These are phyloP conservation scores for Tetranychus cinnabarinus DNA, from an alignment of 1,140 invertebrate species.

Conservation along the genomic window DNA sequence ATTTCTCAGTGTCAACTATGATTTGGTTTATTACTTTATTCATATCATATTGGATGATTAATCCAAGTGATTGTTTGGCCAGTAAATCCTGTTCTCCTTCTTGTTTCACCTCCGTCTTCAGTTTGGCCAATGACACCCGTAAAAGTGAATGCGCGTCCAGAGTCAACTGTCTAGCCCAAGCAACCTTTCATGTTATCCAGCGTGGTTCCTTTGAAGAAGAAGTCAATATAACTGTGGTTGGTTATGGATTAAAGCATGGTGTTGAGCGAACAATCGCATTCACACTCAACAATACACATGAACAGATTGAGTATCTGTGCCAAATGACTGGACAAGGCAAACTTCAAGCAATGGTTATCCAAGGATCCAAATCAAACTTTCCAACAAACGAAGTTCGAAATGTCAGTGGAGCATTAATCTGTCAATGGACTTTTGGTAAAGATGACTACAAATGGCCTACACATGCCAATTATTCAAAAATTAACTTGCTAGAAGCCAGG, in stretches of 20 bases:
- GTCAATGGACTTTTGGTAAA: neutral
- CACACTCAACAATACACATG: neutral
- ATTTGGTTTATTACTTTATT: too few relatives aligned
- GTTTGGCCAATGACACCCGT: neutral
- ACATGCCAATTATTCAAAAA: neutral
- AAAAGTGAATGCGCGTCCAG: neutral
- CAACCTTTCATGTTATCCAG: neutral
- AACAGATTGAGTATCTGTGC: neutral
- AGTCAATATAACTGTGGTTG: neutral
- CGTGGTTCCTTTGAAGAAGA: neutral
- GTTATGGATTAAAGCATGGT: neutral
- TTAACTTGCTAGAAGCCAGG: neutral
- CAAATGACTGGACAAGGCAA: neutral
- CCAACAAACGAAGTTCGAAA: neutral
- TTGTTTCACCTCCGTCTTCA: neutral
- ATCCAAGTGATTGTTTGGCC: too few relatives aligned
- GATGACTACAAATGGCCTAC: neutral
- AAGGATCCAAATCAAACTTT: neutral
- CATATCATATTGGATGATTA: too few relatives aligned
- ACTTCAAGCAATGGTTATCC: neutral
- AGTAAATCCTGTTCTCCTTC: neutral
- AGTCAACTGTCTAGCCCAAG: neutral
- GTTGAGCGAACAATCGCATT: neutral
- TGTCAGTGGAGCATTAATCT: neutral
- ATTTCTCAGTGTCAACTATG: too few relatives aligned